phyloP scores from a whole-genome alignment of 2,797 vertebrate species.

The Peromyscus eremicus region DNA sequence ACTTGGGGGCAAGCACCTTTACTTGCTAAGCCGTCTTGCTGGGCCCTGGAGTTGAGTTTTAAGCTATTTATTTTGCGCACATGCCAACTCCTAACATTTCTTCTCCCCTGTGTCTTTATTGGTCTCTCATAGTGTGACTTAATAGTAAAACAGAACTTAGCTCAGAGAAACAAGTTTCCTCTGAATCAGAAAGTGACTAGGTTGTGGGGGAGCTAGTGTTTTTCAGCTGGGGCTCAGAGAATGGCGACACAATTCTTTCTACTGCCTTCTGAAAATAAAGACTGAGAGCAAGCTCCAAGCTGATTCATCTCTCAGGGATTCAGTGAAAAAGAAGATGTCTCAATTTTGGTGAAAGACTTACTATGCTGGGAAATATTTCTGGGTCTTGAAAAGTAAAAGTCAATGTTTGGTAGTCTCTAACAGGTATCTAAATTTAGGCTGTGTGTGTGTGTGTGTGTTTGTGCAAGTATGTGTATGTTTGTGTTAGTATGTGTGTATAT shows the following conservation, averaged over 20 bases:
- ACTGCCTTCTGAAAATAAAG: slow-evolving; percentile 14
- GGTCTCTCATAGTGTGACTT: not conserved
- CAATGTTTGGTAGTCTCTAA: slow-evolving; percentile 19
- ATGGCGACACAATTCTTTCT: not conserved
- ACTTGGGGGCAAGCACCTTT: not conserved
- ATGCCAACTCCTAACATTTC: not conserved
- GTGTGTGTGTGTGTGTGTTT: not conserved
- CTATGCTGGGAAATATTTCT: slow-evolving; percentile 21
- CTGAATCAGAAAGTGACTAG: not conserved
- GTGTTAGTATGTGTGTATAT: not conserved
- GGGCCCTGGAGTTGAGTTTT: not conserved
- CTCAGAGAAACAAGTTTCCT: not conserved
- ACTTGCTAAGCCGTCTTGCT: not conserved
- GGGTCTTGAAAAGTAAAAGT: slow-evolving; percentile 58
- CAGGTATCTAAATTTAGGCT: slow-evolving; percentile 28
- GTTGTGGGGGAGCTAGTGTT: not conserved
- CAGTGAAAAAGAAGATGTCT: slow-evolving; percentile 9
- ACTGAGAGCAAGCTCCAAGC: slow-evolving; percentile 30
- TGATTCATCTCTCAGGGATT: slow-evolving; percentile 43
- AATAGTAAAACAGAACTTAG: not conserved
- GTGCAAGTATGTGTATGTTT: not conserved
- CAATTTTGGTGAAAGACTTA: slow-evolving; percentile 45
- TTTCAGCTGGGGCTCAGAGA: not conserved
- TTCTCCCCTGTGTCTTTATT: not conserved
- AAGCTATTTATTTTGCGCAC: not conserved